Evolutionary conservation across 2,797 vertebrate species (phyloP).

Genomic region (Lophotriccus pileatus): DNA sequence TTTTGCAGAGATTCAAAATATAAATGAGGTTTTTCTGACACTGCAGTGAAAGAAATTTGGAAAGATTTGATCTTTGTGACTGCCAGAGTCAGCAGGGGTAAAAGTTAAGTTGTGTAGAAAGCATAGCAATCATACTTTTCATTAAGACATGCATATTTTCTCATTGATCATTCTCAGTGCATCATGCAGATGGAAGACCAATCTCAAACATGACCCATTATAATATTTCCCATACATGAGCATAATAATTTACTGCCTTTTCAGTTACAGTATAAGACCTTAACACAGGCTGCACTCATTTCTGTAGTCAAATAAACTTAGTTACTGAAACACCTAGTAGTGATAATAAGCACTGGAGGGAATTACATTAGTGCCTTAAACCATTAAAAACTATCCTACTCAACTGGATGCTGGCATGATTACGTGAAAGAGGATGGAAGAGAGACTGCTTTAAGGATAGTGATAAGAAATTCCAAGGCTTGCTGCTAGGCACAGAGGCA

Average conservation of each 20-base stretch:
- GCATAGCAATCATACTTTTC: conserved; percentile 36
- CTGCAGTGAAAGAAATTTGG: conserved; percentile 25
- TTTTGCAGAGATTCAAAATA: conserved; percentile 48
- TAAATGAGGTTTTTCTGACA: conserved; percentile 52
- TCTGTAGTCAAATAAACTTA: conserved; percentile 21
- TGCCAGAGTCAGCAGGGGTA: conserved; percentile 32
- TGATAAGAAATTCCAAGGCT: background rate
- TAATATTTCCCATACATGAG: background rate
- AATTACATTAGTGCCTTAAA: background rate
- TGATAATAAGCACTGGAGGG: background rate
- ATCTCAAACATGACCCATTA: background rate
- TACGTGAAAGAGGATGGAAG: background rate
- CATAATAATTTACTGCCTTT: conserved; percentile 4
- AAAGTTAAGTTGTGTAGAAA: conserved; percentile 43
- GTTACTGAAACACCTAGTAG: background rate
- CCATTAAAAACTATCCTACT: background rate
- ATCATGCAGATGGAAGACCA: background rate
- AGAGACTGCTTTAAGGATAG: background rate
- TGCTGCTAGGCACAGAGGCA: background rate
- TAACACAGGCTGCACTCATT: background rate
- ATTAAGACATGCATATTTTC: conserved; percentile 28
- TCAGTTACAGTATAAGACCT: background rate
- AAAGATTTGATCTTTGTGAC: conserved; percentile 37
- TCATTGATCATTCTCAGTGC: conserved; percentile 25
- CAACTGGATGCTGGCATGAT: background rate